These are phyloP conservation scores for Volucella zonaria DNA, from an alignment of 2,888 invertebrate genomes.

Conservation along the genomic window DNA sequence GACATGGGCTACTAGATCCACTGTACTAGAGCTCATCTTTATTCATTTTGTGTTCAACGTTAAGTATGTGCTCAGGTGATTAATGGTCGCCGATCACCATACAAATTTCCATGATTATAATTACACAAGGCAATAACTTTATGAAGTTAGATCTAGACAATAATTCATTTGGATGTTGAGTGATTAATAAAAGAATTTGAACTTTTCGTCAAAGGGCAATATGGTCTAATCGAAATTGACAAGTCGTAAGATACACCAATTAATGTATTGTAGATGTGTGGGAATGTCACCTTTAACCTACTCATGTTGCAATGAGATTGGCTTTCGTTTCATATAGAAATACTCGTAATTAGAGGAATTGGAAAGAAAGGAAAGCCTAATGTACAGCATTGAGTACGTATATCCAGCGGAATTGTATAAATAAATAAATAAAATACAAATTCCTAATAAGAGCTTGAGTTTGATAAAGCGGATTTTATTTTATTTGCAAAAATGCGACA, in stretches of 20 bases:
- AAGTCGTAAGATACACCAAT: background rate
- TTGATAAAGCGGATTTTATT: too few relatives aligned
- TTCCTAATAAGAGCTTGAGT: too few relatives aligned
- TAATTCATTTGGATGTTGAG: background rate
- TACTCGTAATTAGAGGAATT: too few relatives aligned
- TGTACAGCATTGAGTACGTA: too few relatives aligned
- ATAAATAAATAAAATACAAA: too few relatives aligned
- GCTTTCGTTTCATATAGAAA: too few relatives aligned
- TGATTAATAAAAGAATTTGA: slow-evolving; percentile 2
- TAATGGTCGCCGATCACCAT: slow-evolving; percentile 3
- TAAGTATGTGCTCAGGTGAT: slow-evolving; percentile 27
- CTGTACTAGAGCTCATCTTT: slow-evolving; percentile 24
- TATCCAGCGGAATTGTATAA: too few relatives aligned
- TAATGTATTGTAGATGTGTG: background rate
- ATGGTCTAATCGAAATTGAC: background rate
- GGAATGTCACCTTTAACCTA: background rate
- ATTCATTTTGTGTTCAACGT: slow-evolving; percentile 38
- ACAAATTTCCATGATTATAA: slow-evolving; percentile 27
- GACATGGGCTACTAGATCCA: background rate
- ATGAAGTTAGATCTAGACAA: background rate
- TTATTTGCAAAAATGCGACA: too few relatives aligned
- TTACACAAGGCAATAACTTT: background rate
- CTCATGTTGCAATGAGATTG: too few relatives aligned
- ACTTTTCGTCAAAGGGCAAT: background rate
- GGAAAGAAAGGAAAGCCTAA: too few relatives aligned